These are phyloP conservation scores for Coregonus sp. DNA, from an alignment of 2,797 vertebrate genomes.

Conservation along the genomic window DNA sequence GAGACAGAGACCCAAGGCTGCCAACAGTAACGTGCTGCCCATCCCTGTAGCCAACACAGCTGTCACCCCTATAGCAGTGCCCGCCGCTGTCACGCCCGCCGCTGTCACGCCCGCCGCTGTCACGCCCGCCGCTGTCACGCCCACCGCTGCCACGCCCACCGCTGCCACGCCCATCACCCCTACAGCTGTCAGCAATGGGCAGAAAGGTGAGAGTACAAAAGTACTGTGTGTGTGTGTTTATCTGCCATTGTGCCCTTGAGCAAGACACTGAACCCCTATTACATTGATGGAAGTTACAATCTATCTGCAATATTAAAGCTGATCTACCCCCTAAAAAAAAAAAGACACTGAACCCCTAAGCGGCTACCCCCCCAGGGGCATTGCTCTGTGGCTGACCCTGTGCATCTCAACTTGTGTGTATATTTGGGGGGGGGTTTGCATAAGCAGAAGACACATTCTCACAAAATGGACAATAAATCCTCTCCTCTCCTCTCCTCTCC, in stretches of 20 bases:
- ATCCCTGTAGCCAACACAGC: slow-evolving; percentile 74
- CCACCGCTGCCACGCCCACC: neutral
- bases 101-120: neutral
- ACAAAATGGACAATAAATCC: neutral
- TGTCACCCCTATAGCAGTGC: slow-evolving; percentile 84
- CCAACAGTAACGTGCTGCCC: slow-evolving; percentile 80
- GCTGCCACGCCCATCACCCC: neutral
- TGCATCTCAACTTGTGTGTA: too few relatives aligned
- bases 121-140: neutral
- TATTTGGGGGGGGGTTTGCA: too few relatives aligned
- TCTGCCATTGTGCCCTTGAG: too few relatives aligned
- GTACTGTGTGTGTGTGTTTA: too few relatives aligned
- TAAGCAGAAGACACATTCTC: neutral
- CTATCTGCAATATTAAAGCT: too few relatives aligned
- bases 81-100: neutral
- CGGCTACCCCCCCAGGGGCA: too few relatives aligned
- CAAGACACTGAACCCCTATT: too few relatives aligned
- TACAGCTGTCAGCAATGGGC: slow-evolving; percentile 72
- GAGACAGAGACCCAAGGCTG: slow-evolving; percentile 93
- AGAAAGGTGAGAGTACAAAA: slow-evolving; percentile 79
- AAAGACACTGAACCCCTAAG: too few relatives aligned
- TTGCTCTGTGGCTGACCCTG: too few relatives aligned
- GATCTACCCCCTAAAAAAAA: too few relatives aligned
- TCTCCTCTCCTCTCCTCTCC: slow-evolving; percentile 23
- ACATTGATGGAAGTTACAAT: too few relatives aligned